These are phyloP conservation scores for Drosophila picticornis DNA, from an alignment of 2,888 invertebrate species.

Conservation along the genomic window DNA sequence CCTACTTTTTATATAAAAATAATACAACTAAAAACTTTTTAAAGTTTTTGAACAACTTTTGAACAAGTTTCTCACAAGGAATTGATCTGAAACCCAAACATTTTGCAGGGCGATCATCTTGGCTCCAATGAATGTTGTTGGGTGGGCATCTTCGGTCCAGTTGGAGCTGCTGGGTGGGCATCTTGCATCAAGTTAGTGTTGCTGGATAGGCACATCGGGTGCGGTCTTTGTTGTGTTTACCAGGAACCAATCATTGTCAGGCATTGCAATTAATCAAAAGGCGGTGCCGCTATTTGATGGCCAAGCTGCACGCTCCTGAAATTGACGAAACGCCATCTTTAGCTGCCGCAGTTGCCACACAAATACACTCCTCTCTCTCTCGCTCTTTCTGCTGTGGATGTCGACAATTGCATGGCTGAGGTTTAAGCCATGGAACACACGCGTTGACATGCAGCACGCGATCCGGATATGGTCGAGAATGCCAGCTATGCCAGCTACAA, in stretches of 20 bases:
- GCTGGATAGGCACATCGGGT: neutral
- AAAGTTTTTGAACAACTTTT: neutral
- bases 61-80: neutral
- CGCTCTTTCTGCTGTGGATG: neutral
- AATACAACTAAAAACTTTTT: too few relatives aligned
- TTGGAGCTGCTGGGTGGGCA: neutral
- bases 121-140: neutral
- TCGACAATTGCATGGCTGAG: constrained; percentile 71
- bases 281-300: constrained; percentile 62
- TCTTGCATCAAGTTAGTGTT: neutral
- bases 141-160: neutral
- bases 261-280: constrained; percentile 74
- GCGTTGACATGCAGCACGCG: constrained; percentile 84
- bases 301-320: constrained; percentile 60
- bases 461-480: constrained; percentile 56
- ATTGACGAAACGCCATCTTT: constrained; percentile 59
- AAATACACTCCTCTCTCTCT: constrained; percentile 33
- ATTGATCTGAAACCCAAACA: neutral
- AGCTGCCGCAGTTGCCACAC: constrained; percentile 40
- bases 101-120: neutral
- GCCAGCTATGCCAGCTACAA: neutral
- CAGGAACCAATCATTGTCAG: constrained; percentile 74
- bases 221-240: constrained; percentile 46
- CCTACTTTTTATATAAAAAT: too few relatives aligned
- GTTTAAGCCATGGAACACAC: constrained; percentile 60